Percentiles rank a stretch among this genome's conserved stretches.
These are phyloP conservation scores for Atrichornis clamosus DNA, from an alignment of 2,113 vertebrate species.

Conservation along the genomic window DNA sequence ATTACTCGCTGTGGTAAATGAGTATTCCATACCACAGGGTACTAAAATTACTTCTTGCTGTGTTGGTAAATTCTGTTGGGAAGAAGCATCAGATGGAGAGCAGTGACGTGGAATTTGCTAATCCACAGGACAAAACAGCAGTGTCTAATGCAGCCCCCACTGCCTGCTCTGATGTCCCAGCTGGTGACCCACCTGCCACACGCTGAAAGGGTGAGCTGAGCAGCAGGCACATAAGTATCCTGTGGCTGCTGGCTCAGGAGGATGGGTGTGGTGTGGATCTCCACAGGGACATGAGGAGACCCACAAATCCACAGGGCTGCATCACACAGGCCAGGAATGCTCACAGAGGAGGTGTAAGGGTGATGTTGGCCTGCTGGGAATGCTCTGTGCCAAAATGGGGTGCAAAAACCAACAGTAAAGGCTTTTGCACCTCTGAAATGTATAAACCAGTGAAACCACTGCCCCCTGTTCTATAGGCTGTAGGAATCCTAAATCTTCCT, in stretches of 20 bases:
- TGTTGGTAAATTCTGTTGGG: not conserved
- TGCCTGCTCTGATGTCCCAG: not conserved
- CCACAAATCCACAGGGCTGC: not conserved
- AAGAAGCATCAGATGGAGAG: not conserved
- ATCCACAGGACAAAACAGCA: not conserved
- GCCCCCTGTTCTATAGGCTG: not conserved
- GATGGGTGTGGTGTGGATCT: not conserved
- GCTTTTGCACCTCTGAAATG: not conserved
- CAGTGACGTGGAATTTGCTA: not conserved
- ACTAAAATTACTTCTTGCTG: not conserved
- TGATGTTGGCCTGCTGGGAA: not conserved
- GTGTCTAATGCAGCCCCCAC: not conserved
- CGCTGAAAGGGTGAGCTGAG: not conserved
- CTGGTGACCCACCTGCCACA: not conserved
- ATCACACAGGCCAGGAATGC: not conserved
- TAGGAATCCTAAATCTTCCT: not conserved
- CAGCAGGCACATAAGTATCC: not conserved
- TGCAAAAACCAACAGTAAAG: not conserved
- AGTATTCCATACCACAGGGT: not conserved
- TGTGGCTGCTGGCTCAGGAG: not conserved
- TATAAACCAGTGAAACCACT: not conserved
- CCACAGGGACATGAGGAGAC: not conserved
- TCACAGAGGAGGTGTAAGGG: fast-evolving
- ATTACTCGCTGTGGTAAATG: not conserved
- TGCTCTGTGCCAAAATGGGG: not conserved